Evolutionary conservation across 2,797 vertebrate genomes (phyloP).

Genomic region (Oophaga sylvatica): DNA sequence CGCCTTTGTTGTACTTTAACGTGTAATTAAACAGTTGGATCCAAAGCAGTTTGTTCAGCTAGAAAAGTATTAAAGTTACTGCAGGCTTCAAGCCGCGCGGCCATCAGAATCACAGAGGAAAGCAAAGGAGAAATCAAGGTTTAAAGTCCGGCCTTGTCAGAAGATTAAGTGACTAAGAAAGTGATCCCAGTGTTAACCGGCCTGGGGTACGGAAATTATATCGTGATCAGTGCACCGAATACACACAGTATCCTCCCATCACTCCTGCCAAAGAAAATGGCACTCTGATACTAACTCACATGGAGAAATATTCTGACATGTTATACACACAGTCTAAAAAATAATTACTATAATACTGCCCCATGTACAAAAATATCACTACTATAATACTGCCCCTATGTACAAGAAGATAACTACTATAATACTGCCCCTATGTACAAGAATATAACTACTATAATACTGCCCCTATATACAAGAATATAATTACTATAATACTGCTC

Average conservation of each 20-base stretch:
- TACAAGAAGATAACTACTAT: too few relatives aligned
- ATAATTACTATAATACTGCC: not conserved
- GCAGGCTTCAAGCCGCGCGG: not conserved
- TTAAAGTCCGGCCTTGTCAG: not conserved
- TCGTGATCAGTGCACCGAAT: not conserved
- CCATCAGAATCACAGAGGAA: slow-evolving; percentile 1
- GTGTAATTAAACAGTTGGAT: slow-evolving; percentile 31
- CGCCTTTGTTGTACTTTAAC: slow-evolving; percentile 25
- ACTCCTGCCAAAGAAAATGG: not conserved
- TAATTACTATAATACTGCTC: not conserved
- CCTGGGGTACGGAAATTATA: not conserved
- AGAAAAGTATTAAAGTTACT: not conserved
- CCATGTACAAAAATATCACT: too few relatives aligned
- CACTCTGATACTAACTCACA: not conserved
- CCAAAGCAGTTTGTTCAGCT: slow-evolving; percentile 22
- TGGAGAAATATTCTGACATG: too few relatives aligned
- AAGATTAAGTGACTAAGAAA: slow-evolving; percentile 5
- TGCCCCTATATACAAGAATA: too few relatives aligned
- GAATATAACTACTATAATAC: not conserved
- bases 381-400: too few relatives aligned
- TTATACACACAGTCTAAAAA: not conserved
- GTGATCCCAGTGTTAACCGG: not conserved
- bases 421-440: too few relatives aligned
- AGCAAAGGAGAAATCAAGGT: not conserved
- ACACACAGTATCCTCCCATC: not conserved